phyloP scores from a whole-genome alignment of 2,888 invertebrate species.

The Conistra vaccinii region DNA sequence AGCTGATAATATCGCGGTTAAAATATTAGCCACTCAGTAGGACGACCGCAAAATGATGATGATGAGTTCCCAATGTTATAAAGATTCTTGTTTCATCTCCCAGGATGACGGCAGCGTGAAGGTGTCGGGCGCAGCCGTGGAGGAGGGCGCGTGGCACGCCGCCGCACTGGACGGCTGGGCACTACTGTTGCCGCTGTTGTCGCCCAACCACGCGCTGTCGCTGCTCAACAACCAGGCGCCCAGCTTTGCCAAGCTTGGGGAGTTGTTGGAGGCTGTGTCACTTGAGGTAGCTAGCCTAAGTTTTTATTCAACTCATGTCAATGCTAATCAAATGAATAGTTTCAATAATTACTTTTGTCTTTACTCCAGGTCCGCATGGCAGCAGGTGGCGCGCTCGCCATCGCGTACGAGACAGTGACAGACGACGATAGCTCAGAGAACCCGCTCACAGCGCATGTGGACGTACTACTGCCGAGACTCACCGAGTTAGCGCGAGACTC shows the following conservation, averaged over 20 bases:
- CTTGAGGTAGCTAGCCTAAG: conserved; percentile 68
- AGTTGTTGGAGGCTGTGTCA: conserved; percentile 90
- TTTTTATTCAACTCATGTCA: background rate
- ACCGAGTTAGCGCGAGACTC: conserved; percentile 97
- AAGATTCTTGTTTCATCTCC: no score
- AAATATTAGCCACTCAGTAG: no score
- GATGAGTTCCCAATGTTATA: background rate
- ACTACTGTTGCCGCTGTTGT: conserved; percentile 95
- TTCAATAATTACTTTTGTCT: background rate
- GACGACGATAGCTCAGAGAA: conserved; percentile 92
- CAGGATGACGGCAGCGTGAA: conserved; percentile 94
- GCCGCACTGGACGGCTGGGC: conserved; percentile 98
- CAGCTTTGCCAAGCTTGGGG: conserved; percentile 81
- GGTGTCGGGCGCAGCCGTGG: conserved; percentile 91
- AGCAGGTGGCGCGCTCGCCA: conserved; percentile 94
- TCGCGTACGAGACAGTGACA: conserved; percentile 94
- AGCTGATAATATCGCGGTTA: background rate
- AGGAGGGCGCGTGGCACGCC: conserved; percentile 93
- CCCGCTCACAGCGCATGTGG: conserved; percentile 90
- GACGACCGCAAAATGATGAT: background rate
- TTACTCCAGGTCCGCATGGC: conserved; percentile 90
- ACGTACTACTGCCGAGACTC: conserved; percentile 93
- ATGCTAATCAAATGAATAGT: no score
- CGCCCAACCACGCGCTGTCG: conserved; percentile 92
- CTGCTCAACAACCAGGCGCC: conserved; percentile 82